phyloP scores from a whole-genome alignment of 1,140 invertebrate genomes.

The Ceratina calcarata region DNA sequence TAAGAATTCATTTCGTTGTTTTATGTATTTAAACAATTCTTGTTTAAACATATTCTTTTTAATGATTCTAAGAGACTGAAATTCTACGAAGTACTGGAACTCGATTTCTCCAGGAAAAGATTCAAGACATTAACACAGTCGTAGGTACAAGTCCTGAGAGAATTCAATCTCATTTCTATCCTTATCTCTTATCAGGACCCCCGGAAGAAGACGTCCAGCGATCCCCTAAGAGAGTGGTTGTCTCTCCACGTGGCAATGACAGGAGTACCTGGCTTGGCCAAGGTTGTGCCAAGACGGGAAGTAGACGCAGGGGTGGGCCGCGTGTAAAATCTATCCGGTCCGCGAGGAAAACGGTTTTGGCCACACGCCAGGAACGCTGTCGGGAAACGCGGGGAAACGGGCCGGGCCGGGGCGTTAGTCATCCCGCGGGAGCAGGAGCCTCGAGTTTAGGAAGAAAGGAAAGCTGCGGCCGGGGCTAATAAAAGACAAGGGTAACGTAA shows the following conservation, averaged over 20 bases:
- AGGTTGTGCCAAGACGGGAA: conserved; percentile 56
- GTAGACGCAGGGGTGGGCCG: not conserved
- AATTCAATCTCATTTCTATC: not conserved
- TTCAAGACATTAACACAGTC: no score
- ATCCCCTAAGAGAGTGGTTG: conserved; percentile 9
- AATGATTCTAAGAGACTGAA: no score
- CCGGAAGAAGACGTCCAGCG: not conserved
- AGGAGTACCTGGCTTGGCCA: conserved; percentile 61
- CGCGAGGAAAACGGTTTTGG: conserved; percentile 57
- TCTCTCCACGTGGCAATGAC: conserved; percentile 63
- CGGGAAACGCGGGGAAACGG: conserved; percentile 19
- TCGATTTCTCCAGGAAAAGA: no score
- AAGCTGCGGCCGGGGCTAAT: conserved; percentile 63
- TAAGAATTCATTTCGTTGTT: no score
- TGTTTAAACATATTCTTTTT: no score
- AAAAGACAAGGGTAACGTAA: conserved; percentile 72
- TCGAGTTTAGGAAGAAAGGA: conserved; percentile 52
- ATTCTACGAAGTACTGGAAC: no score
- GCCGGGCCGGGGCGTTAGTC: conserved; percentile 63
- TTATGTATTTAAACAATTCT: no score
- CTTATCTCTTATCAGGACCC: conserved; percentile 20
- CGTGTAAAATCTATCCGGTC: conserved; percentile 52
- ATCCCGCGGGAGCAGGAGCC: conserved; percentile 51
- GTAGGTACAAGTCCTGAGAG: not conserved
- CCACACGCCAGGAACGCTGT: conserved; percentile 50